Evolutionary conservation across 23 tunicate species (phyloP), one percentile per base, ranked within the genome.

Genomic region (Trididemnum clinides): DNA sequence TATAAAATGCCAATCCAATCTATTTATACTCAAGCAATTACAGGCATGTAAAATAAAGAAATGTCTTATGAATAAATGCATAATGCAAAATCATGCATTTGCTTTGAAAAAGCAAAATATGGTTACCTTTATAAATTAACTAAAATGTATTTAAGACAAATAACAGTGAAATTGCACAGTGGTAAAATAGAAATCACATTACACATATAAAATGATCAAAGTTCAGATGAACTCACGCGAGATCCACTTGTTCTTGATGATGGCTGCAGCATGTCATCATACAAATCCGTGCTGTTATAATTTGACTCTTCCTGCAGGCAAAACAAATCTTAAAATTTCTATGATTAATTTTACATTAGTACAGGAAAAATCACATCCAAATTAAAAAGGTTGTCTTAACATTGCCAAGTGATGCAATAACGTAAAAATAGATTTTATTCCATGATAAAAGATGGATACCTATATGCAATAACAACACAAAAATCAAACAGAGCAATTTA

Each of bases 191-290:
- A 44, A 15, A 15, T 44, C 66, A 59, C 3, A 44, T 7, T 44
- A 44, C 10, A 44, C 54, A 44, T 15, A 44, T 22, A 62, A 62
- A 62, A 15, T 62, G 21, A 69, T 29, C 7, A 69, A 69, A 36
- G 3, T 2, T 20, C 57, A 73, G 65, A 21, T 34, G 27, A 19
- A 85, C 88, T 85, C 80, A 85, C 88, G 75, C 91, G 91, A 21
- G 91, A 71, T 69, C 49, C 77, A 51, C 85, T 87, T 57, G 80
- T 51, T 80, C 97, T 78, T 18, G 81, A 57, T 10, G 92, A 78
- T 19, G 98, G 98, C 81, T 89, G 98, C 69, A 94, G 51, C 94
- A 94, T 94, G 74, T 94, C 94, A 66, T 94, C 98, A 77, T 89
- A 94, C 74, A 94, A 62, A 72, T 94, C 98, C 69, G 65, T 84